Base-by-base conservation (phyloP, 1,140 invertebrate species). In the Aradophagus sp. region DNA sequence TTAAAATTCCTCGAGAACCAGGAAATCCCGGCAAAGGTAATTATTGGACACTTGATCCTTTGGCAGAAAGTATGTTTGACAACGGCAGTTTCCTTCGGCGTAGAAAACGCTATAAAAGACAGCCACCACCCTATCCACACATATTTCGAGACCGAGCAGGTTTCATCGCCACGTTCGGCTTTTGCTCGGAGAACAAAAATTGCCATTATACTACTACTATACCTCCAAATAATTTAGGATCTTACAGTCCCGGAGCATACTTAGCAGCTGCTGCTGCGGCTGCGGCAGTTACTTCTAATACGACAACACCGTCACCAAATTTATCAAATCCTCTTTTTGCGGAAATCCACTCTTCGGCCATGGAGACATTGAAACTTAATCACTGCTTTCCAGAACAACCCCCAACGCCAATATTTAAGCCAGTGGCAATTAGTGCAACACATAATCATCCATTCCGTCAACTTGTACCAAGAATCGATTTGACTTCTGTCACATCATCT, bases 11-110 rank as follows among this genome's bases (percentile, higher is more conserved):
- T 0, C 87, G 98, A 2, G 97, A 99, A 81, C 97, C 97, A 0
- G 97, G 97, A 0, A 99, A 99, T 80, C 98, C 98, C 0, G 97
- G 97, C 0, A 99, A 99, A 78, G 98, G 98, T 0, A 99, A 99
- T 80, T 99, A 99, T 84, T 99, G 98, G 98, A 97, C 97, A 0
- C 83, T 99, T 35, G 97, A 99, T 85, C 98, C 98, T 0, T 86
- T 96, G 48, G 95, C 95, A 1, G 96, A 99, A 79, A 96, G 99
- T 78, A 99, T 99, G 98, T 99, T 99, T 78, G 98, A 99, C 80
- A 99, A 99, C 82, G 98, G 98, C 0, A 97, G 95, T 78, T 99
- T 99, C 79, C 86, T 99, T 31, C 84, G 98, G 2, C 88, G 98
- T 12, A 85, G 98, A 44, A 99, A 99, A 85, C 89, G 98, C 14